Evolutionary conservation across 2,113 vertebrate genomes (phyloP).

Genomic region (Ginglymostoma cirratum): DNA sequence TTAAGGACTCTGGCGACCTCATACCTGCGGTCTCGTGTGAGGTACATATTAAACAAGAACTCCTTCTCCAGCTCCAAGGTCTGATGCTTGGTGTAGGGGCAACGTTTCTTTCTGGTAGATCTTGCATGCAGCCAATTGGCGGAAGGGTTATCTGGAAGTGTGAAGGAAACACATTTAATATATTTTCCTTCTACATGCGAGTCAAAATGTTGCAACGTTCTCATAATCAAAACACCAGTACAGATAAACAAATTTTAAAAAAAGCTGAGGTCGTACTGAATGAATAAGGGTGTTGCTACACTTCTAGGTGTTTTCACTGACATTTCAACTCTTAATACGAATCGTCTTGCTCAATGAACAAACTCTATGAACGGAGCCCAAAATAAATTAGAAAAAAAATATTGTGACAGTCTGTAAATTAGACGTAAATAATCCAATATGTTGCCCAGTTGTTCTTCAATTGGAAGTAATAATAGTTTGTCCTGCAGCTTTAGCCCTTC

Average conservation of each 20-base stretch:
- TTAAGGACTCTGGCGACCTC: constrained; percentile 88
- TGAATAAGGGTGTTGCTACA: not conserved
- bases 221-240: not conserved
- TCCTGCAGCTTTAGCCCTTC: not conserved
- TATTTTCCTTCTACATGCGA: not conserved
- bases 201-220: not conserved
- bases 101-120: constrained; percentile 92
- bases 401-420: not conserved
- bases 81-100: constrained; percentile 92
- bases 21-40: constrained; percentile 93
- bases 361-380: not conserved
- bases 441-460: not conserved
- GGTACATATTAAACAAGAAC: constrained; percentile 99
- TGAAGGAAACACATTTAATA: constrained; percentile 43
- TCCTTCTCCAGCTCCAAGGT: constrained; percentile 97
- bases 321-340: not conserved
- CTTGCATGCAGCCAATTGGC: constrained; percentile 98
- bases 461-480: not conserved
- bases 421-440: not conserved
- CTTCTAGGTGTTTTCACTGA: not conserved
- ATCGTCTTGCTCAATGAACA: not conserved
- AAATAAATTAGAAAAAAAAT: not conserved
- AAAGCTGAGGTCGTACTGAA: not conserved
- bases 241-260: not conserved
- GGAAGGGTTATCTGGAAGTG: constrained; percentile 78